These are phyloP conservation scores for Distichodus sexfasciatus DNA, from an alignment of 2,797 vertebrate genomes.

Conservation along the genomic window DNA sequence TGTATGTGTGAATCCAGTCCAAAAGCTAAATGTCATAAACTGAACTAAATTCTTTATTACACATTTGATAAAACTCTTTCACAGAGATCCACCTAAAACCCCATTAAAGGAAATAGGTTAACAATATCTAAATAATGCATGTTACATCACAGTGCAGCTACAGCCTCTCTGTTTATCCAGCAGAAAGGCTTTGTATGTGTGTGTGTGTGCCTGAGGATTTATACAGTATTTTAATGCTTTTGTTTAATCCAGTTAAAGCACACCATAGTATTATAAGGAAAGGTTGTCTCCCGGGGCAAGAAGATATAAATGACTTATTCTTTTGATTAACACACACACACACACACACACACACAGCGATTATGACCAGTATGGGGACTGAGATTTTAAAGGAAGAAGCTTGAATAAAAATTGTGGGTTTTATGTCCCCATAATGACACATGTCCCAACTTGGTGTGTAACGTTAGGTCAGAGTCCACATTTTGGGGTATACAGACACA, in stretches of 20 bases:
- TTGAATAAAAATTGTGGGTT: too few species aligned
- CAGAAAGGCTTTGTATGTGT: conserved; percentile 13
- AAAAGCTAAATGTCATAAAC: not conserved
- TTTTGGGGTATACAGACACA: too few species aligned
- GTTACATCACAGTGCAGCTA: conserved; percentile 4
- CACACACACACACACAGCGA: not conserved
- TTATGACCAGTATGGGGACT: too few species aligned
- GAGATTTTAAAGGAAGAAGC: too few species aligned
- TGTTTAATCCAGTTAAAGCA: conserved; percentile 7
- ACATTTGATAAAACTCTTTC: not conserved
- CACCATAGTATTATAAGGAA: not conserved
- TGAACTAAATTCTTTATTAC: not conserved
- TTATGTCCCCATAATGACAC: too few species aligned
- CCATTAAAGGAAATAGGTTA: conserved; percentile 9
- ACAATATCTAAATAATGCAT: conserved; percentile 9
- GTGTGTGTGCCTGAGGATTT: conserved; percentile 30
- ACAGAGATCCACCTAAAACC: not conserved
- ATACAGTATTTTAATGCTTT: not conserved
- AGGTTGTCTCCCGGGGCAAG: not conserved
- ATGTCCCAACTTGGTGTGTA: too few species aligned
- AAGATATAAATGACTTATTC: not conserved
- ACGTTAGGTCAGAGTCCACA: too few species aligned
- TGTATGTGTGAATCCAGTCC: not conserved
- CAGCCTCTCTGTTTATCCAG: not conserved
- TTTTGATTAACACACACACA: not conserved